Percentiles rank a stretch among this genome's conserved stretches.
phyloP scores from a whole-genome alignment of 2,797 vertebrate genomes.

The Thunnus albacares region DNA sequence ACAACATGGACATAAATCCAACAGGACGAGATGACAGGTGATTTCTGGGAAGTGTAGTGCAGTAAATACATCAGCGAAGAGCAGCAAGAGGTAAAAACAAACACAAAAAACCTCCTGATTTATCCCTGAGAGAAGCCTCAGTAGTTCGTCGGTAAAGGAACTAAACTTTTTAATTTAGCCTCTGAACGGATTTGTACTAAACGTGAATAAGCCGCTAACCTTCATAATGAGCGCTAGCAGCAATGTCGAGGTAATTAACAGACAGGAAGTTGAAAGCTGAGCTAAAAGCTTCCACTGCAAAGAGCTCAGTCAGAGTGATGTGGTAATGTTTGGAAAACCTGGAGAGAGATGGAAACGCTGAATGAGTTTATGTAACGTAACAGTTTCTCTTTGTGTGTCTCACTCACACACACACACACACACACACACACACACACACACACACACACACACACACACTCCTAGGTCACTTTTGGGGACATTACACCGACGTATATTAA shows the following conservation, averaged over 20 bases:
- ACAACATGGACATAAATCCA: too few relatives aligned
- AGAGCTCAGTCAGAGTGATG: background rate
- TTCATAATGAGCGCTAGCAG: background rate
- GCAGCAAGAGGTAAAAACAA: background rate
- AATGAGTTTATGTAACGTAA: background rate
- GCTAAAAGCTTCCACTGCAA: background rate
- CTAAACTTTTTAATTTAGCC: background rate
- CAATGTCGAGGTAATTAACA: background rate
- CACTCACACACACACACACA: constrained; percentile 7
- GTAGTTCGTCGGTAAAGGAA: too few relatives aligned
- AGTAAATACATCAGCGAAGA: background rate
- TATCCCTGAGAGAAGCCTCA: too few relatives aligned
- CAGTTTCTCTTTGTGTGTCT: background rate
- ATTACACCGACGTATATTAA: too few relatives aligned
- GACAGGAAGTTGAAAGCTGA: background rate
- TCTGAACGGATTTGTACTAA: background rate
- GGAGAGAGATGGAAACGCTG: background rate
- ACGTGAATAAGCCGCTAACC: background rate
- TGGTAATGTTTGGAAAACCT: background rate
- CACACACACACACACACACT: background rate
- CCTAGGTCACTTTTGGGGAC: too few relatives aligned
- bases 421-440: background rate
- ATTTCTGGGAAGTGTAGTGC: too few relatives aligned
- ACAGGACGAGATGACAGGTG: too few relatives aligned
- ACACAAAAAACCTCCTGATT: background rate